Percentiles rank a stretch among this genome's conserved stretches.
Conservation (phyloP, 2,797 vertebrate species). For the Coracias cyanogaster region DNA sequence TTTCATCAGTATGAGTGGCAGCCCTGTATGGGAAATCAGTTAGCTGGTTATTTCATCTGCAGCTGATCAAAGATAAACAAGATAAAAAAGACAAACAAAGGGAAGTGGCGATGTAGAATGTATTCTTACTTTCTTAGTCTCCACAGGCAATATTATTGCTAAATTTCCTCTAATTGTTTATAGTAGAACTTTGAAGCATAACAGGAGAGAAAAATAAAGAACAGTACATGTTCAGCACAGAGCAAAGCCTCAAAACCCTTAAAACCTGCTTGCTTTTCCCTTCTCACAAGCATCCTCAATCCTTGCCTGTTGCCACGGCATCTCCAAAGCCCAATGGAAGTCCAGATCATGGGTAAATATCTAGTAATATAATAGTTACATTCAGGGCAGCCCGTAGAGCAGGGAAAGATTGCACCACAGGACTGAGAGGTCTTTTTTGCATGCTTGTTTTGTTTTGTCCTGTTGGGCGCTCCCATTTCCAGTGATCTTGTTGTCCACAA, state of each 20-base stretch:
- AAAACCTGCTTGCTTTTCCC: background rate
- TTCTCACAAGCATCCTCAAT: background rate
- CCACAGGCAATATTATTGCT: background rate
- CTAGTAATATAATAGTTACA: background rate
- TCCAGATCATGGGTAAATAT: background rate
- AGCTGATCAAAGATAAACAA: slow-evolving; percentile 66
- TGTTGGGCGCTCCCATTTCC: background rate
- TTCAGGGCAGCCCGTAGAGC: background rate
- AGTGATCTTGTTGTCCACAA: background rate
- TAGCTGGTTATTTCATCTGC: slow-evolving; percentile 67
- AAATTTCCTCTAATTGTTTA: slow-evolving; percentile 49
- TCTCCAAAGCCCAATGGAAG: background rate
- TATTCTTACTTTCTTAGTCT: slow-evolving; percentile 42
- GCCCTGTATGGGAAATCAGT: slow-evolving; percentile 43
- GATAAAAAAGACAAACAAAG: slow-evolving; percentile 60
- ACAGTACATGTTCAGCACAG: background rate
- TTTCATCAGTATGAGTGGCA: slow-evolving; percentile 41
- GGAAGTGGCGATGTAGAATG: slow-evolving; percentile 12
- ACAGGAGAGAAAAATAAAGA: background rate
- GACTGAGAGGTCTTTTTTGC: background rate
- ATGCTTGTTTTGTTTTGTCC: background rate
- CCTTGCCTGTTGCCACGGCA: background rate
- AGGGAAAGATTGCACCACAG: background rate
- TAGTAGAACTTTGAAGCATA: slow-evolving; percentile 22
- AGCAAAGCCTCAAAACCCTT: background rate